A percentile compares a stretch with the other conserved stretches of the same genome.
These are phyloP conservation scores for Turnix velox DNA, from an alignment of 2,113 vertebrate species.

Conservation along the genomic window DNA sequence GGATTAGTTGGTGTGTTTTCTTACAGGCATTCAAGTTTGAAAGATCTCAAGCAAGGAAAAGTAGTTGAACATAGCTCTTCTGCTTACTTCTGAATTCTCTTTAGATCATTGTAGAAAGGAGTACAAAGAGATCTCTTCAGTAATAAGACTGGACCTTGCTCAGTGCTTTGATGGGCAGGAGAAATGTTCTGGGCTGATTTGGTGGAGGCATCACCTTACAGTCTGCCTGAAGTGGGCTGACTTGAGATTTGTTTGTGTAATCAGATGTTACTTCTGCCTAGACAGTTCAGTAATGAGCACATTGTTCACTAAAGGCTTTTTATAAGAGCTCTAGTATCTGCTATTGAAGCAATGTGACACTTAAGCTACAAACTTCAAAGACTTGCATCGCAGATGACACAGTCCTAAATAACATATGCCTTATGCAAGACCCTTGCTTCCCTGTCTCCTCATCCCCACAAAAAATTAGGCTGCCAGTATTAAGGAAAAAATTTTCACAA, in stretches of 20 bases:
- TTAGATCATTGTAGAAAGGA: neutral
- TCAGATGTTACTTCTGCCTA: neutral
- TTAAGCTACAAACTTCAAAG: neutral
- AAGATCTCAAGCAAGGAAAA: neutral
- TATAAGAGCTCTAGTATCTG: neutral
- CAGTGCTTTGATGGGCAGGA: neutral
- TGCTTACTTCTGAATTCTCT: neutral
- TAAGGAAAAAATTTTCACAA: neutral
- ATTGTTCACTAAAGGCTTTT: neutral
- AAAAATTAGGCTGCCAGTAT: neutral
- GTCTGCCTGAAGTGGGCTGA: neutral
- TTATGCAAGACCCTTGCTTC: neutral
- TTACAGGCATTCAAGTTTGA: neutral
- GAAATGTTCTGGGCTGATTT: neutral
- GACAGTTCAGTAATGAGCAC: neutral
- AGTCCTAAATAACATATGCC: neutral
- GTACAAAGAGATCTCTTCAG: neutral
- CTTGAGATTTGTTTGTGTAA: neutral
- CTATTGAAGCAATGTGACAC: neutral
- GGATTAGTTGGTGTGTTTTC: neutral
- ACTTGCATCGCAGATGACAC: neutral
- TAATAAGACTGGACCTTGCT: accelerated
- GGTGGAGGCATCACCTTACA: neutral
- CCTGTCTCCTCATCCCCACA: accelerated
- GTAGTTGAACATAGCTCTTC: neutral